phyloP scores from a whole-genome alignment of 2,113 vertebrate genomes.

The Gallinago media region DNA sequence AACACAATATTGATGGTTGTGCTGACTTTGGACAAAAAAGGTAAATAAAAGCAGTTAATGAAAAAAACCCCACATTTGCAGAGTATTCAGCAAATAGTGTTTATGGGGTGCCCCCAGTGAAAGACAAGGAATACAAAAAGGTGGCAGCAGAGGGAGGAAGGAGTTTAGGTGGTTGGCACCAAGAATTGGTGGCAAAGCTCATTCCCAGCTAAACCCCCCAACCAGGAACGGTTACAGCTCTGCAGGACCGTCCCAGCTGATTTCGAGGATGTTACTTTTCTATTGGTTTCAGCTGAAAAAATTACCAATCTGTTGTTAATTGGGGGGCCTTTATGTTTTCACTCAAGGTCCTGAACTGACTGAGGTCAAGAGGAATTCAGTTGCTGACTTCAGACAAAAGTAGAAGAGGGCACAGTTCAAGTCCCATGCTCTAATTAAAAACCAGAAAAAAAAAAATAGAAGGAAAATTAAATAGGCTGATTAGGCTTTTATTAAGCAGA shows the following conservation, averaged over 20 bases:
- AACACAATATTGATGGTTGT: background rate
- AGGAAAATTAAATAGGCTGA: background rate
- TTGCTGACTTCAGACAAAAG: background rate
- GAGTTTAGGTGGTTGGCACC: background rate
- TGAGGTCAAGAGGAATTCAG: background rate
- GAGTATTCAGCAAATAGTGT: background rate
- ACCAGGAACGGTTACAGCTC: background rate
- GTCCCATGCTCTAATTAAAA: conserved; percentile 20
- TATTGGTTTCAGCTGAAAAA: background rate
- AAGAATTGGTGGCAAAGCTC: background rate
- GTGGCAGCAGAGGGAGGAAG: background rate
- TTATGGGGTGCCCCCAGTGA: background rate
- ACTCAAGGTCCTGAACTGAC: background rate
- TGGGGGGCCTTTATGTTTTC: background rate
- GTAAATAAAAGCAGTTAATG: background rate
- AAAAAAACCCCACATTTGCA: background rate
- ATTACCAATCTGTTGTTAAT: background rate
- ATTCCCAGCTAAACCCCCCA: background rate
- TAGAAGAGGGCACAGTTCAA: background rate
- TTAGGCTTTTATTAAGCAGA: conserved; percentile 39
- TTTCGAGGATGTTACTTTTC: background rate
- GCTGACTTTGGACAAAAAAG: background rate
- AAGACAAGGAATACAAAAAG: background rate
- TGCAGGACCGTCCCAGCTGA: background rate
- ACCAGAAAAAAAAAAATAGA: background rate